Percentiles rank a stretch among this genome's conserved stretches.
Conservation (phyloP, 2,888 invertebrate species). For the Amphipyra tragopoginis region DNA sequence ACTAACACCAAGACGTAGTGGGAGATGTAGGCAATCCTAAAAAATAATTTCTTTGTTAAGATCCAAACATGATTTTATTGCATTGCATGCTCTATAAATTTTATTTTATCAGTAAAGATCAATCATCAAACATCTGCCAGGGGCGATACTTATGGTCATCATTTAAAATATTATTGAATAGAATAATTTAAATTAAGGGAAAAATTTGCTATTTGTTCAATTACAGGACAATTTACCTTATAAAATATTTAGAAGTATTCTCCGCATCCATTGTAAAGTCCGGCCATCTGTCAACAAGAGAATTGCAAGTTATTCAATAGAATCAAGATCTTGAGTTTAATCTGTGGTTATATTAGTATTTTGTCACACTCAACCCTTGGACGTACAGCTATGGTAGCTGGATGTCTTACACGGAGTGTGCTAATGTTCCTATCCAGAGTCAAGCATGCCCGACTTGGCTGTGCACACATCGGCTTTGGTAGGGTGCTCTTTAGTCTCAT, state of each 20-base stretch:
- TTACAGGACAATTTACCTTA: too few species aligned
- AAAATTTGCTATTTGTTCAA: too few species aligned
- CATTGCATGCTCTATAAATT: not conserved
- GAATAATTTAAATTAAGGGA: too few species aligned
- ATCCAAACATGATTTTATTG: not conserved
- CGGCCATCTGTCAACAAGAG: slow-evolving; percentile 26
- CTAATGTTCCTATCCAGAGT: slow-evolving; percentile 88
- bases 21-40: not conserved
- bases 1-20: not conserved
- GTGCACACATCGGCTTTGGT: slow-evolving; percentile 87
- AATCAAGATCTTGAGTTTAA: not conserved
- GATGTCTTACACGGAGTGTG: slow-evolving; percentile 86
- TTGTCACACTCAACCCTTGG: slow-evolving; percentile 86
- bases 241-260: too few species aligned
- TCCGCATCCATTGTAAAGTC: not conserved
- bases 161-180: slow-evolving; percentile 5
- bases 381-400: slow-evolving; percentile 71
- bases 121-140: slow-evolving; percentile 49
- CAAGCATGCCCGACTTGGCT: slow-evolving; percentile 74
- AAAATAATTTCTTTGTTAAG: not conserved
- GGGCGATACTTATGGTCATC: slow-evolving; percentile 52
- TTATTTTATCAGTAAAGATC: slow-evolving; percentile 53
- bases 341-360: not conserved
- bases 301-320: not conserved
- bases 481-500: slow-evolving; percentile 69